Evolutionary conservation across 2,113 vertebrate genomes (phyloP).

Genomic region (human): DNA sequence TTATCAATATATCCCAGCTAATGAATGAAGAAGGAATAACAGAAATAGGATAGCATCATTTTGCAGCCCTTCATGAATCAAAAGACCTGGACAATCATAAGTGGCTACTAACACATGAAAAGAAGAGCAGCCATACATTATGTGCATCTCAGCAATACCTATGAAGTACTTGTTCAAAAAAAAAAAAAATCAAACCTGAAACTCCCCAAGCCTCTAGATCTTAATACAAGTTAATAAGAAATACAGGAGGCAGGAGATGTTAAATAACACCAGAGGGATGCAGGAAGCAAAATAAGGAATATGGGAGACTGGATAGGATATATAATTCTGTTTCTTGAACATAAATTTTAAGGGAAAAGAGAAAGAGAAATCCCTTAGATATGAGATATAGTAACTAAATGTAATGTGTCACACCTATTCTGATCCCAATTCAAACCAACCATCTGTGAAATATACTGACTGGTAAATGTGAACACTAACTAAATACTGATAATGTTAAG

Average conservation of each 20-base stretch:
- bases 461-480: background rate
- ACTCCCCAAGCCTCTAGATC: background rate
- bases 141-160: background rate
- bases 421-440: background rate
- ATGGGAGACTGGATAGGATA: background rate
- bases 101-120: background rate
- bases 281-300: background rate
- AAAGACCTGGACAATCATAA: background rate
- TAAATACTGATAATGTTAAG: constrained; percentile 25
- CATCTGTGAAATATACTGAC: background rate
- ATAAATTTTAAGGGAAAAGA: background rate
- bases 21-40: background rate
- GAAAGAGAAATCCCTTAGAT: background rate
- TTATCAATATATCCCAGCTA: background rate
- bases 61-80: background rate
- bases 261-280: background rate
- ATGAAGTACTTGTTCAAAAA: background rate
- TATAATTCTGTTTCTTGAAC: background rate
- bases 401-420: background rate
- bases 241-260: background rate
- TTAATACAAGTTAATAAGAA: background rate
- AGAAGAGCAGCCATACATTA: background rate
- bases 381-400: background rate
- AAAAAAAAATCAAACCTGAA: background rate
- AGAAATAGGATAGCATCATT: background rate